A percentile compares a stretch with the other conserved stretches of the same genome.
phyloP scores from a whole-genome alignment of 1,140 invertebrate species.

The Euwallacea fornicatus region DNA sequence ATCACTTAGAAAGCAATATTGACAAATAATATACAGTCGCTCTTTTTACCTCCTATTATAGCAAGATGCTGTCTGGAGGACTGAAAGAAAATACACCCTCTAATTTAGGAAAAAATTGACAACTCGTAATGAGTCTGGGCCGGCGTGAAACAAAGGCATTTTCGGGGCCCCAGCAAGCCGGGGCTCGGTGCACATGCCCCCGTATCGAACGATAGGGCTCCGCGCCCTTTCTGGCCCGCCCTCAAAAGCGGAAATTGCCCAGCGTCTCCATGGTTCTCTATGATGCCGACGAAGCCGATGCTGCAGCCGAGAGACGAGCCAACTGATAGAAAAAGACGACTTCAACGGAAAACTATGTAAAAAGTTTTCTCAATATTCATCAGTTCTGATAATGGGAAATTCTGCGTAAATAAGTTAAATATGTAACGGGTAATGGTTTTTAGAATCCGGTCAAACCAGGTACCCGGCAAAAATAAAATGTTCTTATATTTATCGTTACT shows the following conservation, averaged over 20 bases:
- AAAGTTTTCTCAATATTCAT: too few relatives aligned
- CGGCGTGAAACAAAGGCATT: conserved; percentile 3
- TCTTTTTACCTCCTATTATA: too few relatives aligned
- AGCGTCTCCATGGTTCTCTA: conserved; percentile 2
- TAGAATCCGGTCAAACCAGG: too few relatives aligned
- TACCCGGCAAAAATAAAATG: too few relatives aligned
- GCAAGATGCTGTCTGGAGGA: neutral
- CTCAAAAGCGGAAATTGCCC: conserved; percentile 1
- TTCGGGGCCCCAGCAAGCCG: neutral
- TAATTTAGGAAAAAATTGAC: conserved; percentile 6
- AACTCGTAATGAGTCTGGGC: conserved; percentile 1
- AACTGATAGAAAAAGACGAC: too few relatives aligned
- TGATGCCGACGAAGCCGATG: neutral
- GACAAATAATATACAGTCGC: neutral
- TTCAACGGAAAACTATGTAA: too few relatives aligned
- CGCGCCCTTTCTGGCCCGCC: conserved; percentile 1
- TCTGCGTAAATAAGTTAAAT: too few relatives aligned
- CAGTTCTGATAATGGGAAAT: too few relatives aligned
- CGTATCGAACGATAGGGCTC: conserved; percentile 2
- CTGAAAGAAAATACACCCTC: neutral
- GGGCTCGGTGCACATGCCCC: conserved; percentile 4
- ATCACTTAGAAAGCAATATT: conserved; percentile 21
- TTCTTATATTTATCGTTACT: too few relatives aligned
- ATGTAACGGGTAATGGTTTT: too few relatives aligned
- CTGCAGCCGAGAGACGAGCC: neutral